These are phyloP conservation scores for Pangasius larnaudii DNA, from an alignment of 2,797 vertebrate species.

Conservation along the genomic window DNA sequence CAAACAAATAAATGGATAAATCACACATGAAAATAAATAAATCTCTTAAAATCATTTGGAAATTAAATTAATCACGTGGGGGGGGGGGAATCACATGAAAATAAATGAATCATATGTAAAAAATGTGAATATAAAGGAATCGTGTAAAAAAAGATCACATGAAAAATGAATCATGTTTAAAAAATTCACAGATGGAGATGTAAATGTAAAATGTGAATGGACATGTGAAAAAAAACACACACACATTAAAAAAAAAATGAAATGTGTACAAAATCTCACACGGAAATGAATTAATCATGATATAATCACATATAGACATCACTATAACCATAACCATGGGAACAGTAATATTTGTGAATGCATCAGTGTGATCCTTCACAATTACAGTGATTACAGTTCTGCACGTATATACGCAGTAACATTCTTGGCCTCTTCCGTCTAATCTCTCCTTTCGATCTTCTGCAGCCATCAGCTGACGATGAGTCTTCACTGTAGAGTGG, in stretches of 20 bases:
- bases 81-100: neutral
- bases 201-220: neutral
- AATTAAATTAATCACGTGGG: too few species aligned
- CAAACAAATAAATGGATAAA: too few species aligned
- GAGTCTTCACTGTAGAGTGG: too few species aligned
- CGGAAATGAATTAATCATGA: neutral
- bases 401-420: neutral
- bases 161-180: neutral
- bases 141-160: neutral
- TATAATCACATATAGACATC: neutral
- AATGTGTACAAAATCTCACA: neutral
- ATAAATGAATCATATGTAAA: neutral
- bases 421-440: neutral
- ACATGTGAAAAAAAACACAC: neutral
- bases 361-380: neutral
- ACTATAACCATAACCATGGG: too few species aligned
- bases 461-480: slow-evolving; percentile 1
- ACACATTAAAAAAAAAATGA: neutral
- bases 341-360: neutral
- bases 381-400: neutral
- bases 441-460: neutral
- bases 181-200: neutral
- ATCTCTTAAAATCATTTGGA: too few species aligned
- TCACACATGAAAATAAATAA: too few species aligned
- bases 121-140: neutral